phyloP scores from a whole-genome alignment of 2,888 invertebrate species.

The Polymixis lichenea region DNA sequence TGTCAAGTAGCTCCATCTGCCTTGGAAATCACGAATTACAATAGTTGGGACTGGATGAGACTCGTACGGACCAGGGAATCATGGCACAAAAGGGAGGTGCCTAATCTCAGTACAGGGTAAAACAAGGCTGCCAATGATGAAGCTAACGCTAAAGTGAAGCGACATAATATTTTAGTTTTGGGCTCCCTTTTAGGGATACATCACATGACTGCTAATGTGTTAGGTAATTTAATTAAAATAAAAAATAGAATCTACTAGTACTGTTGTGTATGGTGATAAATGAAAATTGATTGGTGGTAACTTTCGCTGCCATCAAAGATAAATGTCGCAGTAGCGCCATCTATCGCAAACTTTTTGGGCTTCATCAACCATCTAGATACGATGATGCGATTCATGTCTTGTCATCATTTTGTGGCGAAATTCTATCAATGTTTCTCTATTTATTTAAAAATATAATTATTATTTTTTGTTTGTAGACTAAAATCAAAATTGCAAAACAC shows the following conservation, averaged over 20 bases:
- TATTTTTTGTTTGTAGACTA: too few relatives aligned
- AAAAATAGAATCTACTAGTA: not conserved
- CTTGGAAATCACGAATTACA: not conserved
- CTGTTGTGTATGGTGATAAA: not conserved
- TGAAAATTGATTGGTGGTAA: not conserved
- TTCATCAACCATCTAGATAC: not conserved
- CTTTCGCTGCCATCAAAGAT: not conserved
- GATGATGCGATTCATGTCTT: slow-evolving; percentile 19
- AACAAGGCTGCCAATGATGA: too few relatives aligned
- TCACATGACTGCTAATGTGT: too few relatives aligned
- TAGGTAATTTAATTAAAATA: not conserved
- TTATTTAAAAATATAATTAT: not conserved
- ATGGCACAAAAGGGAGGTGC: too few relatives aligned
- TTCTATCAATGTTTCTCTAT: not conserved
- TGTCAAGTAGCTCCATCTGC: slow-evolving; percentile 15
- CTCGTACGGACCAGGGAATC: too few relatives aligned
- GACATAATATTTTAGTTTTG: not conserved
- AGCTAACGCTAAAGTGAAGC: too few relatives aligned
- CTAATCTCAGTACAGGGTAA: too few relatives aligned
- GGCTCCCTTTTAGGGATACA: too few relatives aligned
- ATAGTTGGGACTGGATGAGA: not conserved
- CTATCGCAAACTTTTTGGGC: slow-evolving; percentile 1
- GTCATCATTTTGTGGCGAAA: slow-evolving; percentile 29
- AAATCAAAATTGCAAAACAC: not conserved
- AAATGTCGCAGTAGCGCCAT: slow-evolving; percentile 15